Percentiles rank a stretch among this genome's conserved stretches.
phyloP scores from a whole-genome alignment of 2,113 vertebrate genomes.

The Tricholaema leucomelas region DNA sequence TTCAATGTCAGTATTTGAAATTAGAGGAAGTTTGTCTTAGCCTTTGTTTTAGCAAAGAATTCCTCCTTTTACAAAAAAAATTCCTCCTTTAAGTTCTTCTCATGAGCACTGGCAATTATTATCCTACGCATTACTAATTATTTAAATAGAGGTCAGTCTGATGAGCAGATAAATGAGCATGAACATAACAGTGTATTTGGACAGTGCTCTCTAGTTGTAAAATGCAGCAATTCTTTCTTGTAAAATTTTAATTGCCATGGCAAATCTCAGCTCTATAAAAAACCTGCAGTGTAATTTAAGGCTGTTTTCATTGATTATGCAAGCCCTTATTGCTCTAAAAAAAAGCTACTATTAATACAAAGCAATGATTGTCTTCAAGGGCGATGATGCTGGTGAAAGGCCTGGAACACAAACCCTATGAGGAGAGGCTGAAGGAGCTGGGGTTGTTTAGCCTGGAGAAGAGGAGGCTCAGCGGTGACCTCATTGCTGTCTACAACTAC shows the following conservation, averaged over 20 bases:
- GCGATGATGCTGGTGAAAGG: too few relatives aligned
- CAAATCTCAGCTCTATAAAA: not conserved
- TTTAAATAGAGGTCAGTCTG: slow-evolving; percentile 5
- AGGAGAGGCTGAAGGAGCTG: too few relatives aligned
- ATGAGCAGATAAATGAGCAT: slow-evolving; percentile 12
- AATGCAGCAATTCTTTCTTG: not conserved
- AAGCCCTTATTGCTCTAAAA: not conserved
- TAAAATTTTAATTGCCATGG: slow-evolving; percentile 17
- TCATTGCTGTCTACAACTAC: too few relatives aligned
- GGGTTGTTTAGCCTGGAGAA: too few relatives aligned
- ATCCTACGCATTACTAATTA: slow-evolving; percentile 20
- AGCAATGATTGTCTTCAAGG: not conserved
- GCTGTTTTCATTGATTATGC: not conserved
- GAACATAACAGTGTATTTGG: not conserved
- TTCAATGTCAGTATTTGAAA: not conserved
- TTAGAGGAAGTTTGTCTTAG: not conserved
- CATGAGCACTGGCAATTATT: not conserved
- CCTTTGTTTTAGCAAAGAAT: not conserved
- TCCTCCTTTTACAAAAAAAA: not conserved
- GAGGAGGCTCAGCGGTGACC: too few relatives aligned
- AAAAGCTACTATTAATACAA: not conserved
- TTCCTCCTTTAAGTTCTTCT: not conserved
- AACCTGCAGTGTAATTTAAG: not conserved
- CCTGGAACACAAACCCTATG: too few relatives aligned
- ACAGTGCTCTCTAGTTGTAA: slow-evolving; percentile 24